phyloP scores from a whole-genome alignment of 2,113 vertebrate species.

The Sturnus vulgaris region DNA sequence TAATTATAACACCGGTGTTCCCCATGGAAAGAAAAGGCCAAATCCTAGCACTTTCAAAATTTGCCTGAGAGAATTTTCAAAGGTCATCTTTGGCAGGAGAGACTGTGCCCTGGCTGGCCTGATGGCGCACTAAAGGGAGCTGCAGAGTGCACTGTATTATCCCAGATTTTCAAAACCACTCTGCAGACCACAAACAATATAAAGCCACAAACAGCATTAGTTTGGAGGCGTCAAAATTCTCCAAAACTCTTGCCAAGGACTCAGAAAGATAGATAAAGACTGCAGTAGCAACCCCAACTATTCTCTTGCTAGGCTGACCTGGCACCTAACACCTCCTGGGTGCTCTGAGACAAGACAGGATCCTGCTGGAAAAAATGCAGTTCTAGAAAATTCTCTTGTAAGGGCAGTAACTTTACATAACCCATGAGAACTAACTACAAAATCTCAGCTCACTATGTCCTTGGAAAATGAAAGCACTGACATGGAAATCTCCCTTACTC shows the following conservation, averaged over 20 bases:
- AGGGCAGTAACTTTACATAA: background rate
- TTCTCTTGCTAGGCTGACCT: background rate
- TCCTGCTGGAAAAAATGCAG: background rate
- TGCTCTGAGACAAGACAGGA: background rate
- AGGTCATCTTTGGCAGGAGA: background rate
- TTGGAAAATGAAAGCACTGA: background rate
- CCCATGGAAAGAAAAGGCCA: background rate
- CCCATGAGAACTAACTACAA: background rate
- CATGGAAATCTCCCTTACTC: background rate
- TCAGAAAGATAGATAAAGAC: background rate
- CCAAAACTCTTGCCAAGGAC: background rate
- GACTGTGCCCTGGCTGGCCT: background rate
- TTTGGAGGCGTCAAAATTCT: background rate
- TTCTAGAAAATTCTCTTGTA: background rate
- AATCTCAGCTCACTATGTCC: background rate
- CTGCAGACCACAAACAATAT: background rate
- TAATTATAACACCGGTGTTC: background rate
- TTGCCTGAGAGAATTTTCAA: background rate
- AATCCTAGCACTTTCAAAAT: background rate
- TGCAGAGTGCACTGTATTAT: accelerated
- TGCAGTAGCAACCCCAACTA: background rate
- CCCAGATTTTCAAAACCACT: background rate
- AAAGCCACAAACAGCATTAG: background rate
- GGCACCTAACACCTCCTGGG: background rate
- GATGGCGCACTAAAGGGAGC: background rate